These are phyloP conservation scores for Scomber scombrus DNA, from an alignment of 2,113 vertebrate species.

Conservation along the genomic window DNA sequence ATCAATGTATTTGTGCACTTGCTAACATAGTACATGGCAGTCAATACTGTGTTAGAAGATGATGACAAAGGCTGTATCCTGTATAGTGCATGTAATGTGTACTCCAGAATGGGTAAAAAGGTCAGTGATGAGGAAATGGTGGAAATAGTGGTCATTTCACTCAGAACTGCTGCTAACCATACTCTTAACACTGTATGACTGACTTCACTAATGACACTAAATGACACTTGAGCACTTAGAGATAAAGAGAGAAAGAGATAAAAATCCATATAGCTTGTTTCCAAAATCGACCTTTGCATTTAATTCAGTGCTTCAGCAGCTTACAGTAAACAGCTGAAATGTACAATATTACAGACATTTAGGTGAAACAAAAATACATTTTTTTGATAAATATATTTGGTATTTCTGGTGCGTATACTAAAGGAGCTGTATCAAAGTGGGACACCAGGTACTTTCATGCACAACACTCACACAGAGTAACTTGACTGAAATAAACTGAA, in stretches of 20 bases:
- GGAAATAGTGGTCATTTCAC: not conserved
- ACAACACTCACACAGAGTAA: constrained; percentile 39
- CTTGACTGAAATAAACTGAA: constrained; percentile 4
- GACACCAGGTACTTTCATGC: constrained; percentile 44
- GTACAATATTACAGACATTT: constrained; percentile 62
- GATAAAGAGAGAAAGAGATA: no score
- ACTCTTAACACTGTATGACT: not conserved
- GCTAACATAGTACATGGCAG: not conserved
- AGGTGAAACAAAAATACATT: constrained; percentile 52
- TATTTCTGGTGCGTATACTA: constrained; percentile 37
- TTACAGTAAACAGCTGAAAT: constrained; percentile 59
- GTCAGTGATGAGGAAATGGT: constrained; percentile 16
- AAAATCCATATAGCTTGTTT: not conserved
- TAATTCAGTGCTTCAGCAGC: constrained; percentile 52
- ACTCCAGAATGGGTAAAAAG: constrained; percentile 11
- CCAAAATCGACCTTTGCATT: constrained; percentile 58
- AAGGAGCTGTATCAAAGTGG: constrained; percentile 37
- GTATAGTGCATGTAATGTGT: not conserved
- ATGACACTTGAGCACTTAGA: constrained; percentile 10
- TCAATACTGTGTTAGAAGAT: not conserved
- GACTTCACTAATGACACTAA: constrained; percentile 7
- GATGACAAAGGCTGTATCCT: not conserved
- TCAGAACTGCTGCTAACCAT: not conserved
- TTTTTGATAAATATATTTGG: constrained; percentile 65
- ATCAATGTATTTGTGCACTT: not conserved